Percentiles rank a stretch among this genome's conserved stretches.
Evolutionary conservation across 2,888 invertebrate genomes (phyloP).

Genomic region (Watsonalla cultraria): DNA sequence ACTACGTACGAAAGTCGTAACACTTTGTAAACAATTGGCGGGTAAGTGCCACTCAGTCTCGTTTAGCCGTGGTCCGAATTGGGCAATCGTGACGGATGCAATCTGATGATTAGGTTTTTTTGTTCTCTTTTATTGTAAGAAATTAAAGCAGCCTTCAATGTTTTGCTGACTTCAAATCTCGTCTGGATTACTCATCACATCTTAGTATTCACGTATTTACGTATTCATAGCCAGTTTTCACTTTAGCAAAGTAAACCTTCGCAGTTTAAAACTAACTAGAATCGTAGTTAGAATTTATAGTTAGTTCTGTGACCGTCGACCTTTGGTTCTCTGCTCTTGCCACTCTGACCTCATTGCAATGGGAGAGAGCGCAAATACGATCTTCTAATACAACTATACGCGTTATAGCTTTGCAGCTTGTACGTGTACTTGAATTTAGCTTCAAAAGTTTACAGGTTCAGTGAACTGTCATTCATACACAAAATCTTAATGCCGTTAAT

Average conservation of each 20-base stretch:
- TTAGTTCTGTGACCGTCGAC: constrained; percentile 49
- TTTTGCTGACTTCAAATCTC: too few relatives aligned
- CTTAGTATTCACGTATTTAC: background rate
- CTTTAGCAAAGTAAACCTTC: background rate
- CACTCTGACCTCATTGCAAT: constrained; percentile 19
- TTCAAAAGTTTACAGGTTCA: too few relatives aligned
- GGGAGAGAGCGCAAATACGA: constrained; percentile 33
- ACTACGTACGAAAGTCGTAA: constrained; percentile 12
- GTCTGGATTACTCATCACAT: background rate
- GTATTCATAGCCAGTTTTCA: background rate
- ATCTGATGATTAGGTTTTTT: background rate
- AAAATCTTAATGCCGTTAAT: too few relatives aligned
- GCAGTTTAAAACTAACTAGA: constrained; percentile 6
- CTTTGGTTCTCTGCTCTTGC: constrained; percentile 26
- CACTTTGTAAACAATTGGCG: background rate
- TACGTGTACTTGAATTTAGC: background rate
- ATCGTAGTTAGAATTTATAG: constrained; percentile 5
- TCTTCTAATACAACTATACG: constrained; percentile 37
- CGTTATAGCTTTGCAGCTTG: too few relatives aligned
- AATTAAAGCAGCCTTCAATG: too few relatives aligned
- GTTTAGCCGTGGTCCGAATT: background rate
- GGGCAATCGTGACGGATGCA: background rate
- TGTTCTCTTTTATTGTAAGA: too few relatives aligned
- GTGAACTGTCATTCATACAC: too few relatives aligned
- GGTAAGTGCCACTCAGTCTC: background rate